These are phyloP conservation scores for Vultur gryphus DNA, from an alignment of 2,797 vertebrate species.

Conservation along the genomic window DNA sequence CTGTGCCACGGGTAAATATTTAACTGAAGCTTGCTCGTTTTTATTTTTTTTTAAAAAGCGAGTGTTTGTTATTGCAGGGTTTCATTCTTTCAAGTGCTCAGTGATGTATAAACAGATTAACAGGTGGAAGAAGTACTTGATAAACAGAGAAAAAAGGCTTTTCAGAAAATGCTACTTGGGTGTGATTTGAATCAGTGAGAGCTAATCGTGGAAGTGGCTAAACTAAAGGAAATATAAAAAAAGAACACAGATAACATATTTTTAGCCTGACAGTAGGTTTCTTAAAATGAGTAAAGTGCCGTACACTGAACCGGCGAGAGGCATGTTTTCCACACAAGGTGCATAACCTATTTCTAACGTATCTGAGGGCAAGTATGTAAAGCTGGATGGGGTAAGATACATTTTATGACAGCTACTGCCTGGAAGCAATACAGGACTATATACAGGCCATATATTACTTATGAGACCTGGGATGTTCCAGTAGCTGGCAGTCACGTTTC, in stretches of 20 bases:
- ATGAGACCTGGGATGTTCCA: not conserved
- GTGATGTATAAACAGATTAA: not conserved
- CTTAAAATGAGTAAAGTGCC: not conserved
- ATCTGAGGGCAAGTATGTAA: not conserved
- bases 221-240: not conserved
- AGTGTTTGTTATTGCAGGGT: not conserved
- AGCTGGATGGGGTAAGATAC: not conserved
- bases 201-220: not conserved
- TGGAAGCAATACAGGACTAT: not conserved
- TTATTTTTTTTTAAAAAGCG: not conserved
- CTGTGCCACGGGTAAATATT: not conserved
- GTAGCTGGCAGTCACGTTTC: not conserved
- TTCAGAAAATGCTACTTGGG: not conserved
- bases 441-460: rapidly evolving
- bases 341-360: rapidly evolving
- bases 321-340: rapidly evolving
- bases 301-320: rapidly evolving
- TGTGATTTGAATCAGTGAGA: not conserved
- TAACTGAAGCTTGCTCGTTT: not conserved
- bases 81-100: not conserved
- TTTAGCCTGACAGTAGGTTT: not conserved
- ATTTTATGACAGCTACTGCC: not conserved
- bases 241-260: not conserved
- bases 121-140: not conserved
- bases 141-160: not conserved